Evolutionary conservation across 2,797 vertebrate genomes (phyloP), one percentile per base, ranked within the genome.

Genomic region (Helarctos malayanus): DNA sequence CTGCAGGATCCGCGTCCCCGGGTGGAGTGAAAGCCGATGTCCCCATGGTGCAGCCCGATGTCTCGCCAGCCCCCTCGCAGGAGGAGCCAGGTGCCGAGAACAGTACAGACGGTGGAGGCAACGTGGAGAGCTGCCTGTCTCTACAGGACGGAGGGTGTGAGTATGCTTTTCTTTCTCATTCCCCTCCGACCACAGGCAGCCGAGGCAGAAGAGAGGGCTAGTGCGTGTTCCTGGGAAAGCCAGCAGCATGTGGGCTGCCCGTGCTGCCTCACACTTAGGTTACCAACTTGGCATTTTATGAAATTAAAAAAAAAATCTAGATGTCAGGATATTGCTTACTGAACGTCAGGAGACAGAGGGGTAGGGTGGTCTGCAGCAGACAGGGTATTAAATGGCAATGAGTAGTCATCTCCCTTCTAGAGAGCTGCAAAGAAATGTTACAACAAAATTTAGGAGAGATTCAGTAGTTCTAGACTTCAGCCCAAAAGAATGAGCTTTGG

Each of bases 91-190:
- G 96, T 10, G 71, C 83, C 85, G 92, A 99, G 91, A 98, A 97
- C 97, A 99, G 99, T 81, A 98, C 98, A 49, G 97, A 98, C 32
- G 98, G 98, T 7, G 97, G 98, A 98, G 98, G 83, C 93, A 86
- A 83, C 56, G 0, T 86, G 97, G 95, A 98, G 97, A 23, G 98
- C 98, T 95, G 99, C 98, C 92, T 97, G 85, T 99, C 99, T 98
- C 99, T 99, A 65, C 98, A 98, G 94, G 99, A 99, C 25, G 99
- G 99, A 81, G 98, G 92, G 90, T 99, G 99, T 99, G 98, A 99
- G 99, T 99, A 84, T 97, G 86, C 76, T 63, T 96, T 78, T 86
- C 41, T 92, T 45, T 94, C 63, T 73, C 54, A 19, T n/a, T 97
- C 83, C 45, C 25, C n/a, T 97, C 69, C 63, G 16, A n/a, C 54